phyloP scores from a whole-genome alignment of 2,888 invertebrate species.

The Pemphredon lugubris region DNA sequence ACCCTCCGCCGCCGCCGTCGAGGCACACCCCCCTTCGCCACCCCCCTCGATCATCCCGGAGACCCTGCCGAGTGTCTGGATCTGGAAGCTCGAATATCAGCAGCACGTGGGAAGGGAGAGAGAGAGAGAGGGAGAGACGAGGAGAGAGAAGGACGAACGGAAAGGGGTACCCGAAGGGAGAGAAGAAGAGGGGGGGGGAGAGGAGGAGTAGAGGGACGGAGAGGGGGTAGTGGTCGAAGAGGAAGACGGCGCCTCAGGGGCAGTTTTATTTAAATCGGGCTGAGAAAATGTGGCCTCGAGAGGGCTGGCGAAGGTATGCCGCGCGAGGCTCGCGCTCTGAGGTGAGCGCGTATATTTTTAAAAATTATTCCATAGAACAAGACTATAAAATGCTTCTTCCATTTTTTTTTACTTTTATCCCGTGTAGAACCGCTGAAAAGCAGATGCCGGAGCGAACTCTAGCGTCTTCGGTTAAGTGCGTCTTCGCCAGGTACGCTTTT shows the following conservation, averaged over 20 bases:
- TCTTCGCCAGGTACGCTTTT: no score
- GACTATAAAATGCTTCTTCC: not conserved
- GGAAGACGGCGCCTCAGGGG: slow-evolving; percentile 50
- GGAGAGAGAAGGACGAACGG: not conserved
- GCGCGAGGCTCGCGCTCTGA: slow-evolving; percentile 14
- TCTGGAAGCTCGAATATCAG: slow-evolving; percentile 29
- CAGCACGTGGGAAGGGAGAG: slow-evolving; percentile 8
- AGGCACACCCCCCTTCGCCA: not conserved
- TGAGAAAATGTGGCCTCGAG: slow-evolving; percentile 46
- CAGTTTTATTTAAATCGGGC: slow-evolving; percentile 63
- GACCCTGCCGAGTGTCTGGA: slow-evolving; percentile 18
- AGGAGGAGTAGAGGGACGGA: not conserved
- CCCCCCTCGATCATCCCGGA: slow-evolving; percentile 4
- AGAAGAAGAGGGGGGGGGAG: slow-evolving; percentile 9
- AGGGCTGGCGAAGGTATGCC: slow-evolving; percentile 25
- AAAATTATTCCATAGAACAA: not conserved
- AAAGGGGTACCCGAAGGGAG: no score
- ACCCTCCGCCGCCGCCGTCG: slow-evolving; percentile 22
- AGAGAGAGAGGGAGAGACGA: not conserved
- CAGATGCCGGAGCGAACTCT: no score
- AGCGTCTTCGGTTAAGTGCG: no score
- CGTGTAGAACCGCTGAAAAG: no score
- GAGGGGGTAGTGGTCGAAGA: slow-evolving; percentile 8
- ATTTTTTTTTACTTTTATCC: no score
- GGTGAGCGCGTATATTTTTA: slow-evolving; percentile 39